phyloP scores from a whole-genome alignment of 2,888 invertebrate species.

The Drosophila pegasa region DNA sequence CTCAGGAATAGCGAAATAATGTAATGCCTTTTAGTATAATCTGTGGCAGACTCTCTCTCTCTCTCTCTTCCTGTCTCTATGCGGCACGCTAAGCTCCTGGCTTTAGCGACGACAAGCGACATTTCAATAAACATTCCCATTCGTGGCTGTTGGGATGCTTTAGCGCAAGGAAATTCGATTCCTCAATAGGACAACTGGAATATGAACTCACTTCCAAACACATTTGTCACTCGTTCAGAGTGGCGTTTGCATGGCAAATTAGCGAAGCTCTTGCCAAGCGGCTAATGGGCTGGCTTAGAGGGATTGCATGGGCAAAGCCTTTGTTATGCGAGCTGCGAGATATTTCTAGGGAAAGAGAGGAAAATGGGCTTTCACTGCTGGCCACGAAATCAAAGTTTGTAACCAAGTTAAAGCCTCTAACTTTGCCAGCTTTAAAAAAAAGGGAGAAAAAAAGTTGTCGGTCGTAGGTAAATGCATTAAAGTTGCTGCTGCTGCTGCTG shows the following conservation, averaged over 20 bases:
- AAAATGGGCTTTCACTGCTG: conserved; percentile 27
- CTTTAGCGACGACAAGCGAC: neutral
- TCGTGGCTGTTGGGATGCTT: too few relatives aligned
- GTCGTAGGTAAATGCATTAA: conserved; percentile 23
- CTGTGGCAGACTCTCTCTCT: neutral
- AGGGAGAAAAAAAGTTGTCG: neutral
- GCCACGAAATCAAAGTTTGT: conserved; percentile 10
- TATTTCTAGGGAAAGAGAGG: neutral
- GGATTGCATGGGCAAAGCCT: conserved; percentile 12
- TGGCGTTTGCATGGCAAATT: neutral
- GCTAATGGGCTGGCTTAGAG: neutral
- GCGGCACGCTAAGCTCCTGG: neutral
- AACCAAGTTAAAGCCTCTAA: neutral
- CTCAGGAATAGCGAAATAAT: conserved; percentile 5
- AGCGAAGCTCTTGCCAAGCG: neutral
- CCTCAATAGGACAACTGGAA: conserved; percentile 2
- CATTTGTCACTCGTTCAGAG: too few relatives aligned
- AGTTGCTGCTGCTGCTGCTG: neutral
- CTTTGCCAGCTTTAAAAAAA: conserved; percentile 10
- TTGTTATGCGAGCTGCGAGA: conserved; percentile 12
- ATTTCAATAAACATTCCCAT: neutral
- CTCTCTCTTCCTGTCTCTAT: too few relatives aligned
- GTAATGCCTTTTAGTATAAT: conserved; percentile 15
- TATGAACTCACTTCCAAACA: too few relatives aligned
- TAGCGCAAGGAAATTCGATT: too few relatives aligned